Evolutionary conservation across 2,797 vertebrate species (phyloP).

Genomic region (Leucoraja ocellata): DNA sequence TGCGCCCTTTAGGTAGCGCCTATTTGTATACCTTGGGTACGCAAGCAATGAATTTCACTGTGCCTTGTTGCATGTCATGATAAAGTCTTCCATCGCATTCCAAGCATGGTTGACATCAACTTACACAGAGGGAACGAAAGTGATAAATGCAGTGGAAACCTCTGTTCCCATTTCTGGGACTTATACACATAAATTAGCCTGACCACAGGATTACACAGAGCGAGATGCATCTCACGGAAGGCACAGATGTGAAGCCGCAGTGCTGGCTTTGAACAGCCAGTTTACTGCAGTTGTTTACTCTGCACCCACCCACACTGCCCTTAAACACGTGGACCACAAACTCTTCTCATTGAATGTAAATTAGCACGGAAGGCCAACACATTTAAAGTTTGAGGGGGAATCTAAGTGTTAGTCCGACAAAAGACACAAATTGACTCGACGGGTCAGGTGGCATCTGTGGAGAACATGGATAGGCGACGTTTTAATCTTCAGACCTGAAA

Average conservation of each 20-base stretch:
- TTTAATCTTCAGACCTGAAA: too few species aligned
- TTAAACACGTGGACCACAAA: background rate
- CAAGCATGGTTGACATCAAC: background rate
- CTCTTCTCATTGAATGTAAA: background rate
- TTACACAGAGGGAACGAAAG: background rate
- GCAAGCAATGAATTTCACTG: too few species aligned
- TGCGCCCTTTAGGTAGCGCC: too few species aligned
- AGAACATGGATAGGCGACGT: too few species aligned
- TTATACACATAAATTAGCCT: slow-evolving; percentile 23
- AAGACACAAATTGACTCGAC: too few species aligned
- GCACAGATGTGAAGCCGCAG: background rate
- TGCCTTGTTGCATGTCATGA: too few species aligned
- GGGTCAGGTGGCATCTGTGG: too few species aligned
- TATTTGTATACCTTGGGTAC: too few species aligned
- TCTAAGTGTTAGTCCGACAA: too few species aligned
- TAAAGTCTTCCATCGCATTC: too few species aligned
- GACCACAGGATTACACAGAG: slow-evolving; percentile 12
- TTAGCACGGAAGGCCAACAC: too few species aligned
- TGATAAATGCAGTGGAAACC: background rate
- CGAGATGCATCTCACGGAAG: background rate
- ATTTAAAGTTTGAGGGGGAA: background rate
- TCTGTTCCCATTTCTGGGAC: background rate
- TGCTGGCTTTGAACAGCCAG: background rate
- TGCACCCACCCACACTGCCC: background rate
- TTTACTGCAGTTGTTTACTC: background rate